These are phyloP conservation scores for Cerastoderma edule DNA, from an alignment of 2,888 invertebrate species.

Conservation along the genomic window DNA sequence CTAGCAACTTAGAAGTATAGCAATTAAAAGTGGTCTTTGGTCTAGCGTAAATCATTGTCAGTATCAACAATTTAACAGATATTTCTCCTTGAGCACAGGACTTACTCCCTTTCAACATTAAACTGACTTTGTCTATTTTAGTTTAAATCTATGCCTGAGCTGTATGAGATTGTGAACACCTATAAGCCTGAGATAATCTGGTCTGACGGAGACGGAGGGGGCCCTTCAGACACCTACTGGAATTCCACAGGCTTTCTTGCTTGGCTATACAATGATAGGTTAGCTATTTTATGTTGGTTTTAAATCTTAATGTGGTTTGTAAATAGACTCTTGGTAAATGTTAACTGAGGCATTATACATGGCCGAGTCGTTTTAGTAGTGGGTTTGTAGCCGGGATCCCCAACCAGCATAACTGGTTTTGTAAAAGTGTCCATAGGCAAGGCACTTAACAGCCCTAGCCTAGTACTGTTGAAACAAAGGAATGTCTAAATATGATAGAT, in stretches of 20 bases:
- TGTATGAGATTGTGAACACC: constrained; percentile 87
- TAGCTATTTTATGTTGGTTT: neutral
- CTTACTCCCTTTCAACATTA: too few relatives aligned
- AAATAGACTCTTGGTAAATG: neutral
- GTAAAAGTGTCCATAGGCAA: neutral
- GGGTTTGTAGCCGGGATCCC: neutral
- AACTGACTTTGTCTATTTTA: too few relatives aligned
- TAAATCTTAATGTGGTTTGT: neutral
- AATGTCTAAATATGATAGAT: too few relatives aligned
- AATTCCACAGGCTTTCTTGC: constrained; percentile 22
- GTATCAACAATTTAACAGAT: too few relatives aligned
- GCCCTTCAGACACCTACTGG: constrained; percentile 79
- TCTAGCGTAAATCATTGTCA: too few relatives aligned
- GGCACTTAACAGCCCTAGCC: neutral
- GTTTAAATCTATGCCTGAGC: constrained; percentile 86
- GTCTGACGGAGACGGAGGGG: constrained; percentile 91
- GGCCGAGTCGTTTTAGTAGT: neutral
- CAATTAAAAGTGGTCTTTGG: too few relatives aligned
- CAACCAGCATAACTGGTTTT: neutral
- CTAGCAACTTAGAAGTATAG: too few relatives aligned
- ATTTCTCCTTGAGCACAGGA: too few relatives aligned
- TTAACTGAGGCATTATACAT: neutral
- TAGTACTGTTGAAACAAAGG: neutral
- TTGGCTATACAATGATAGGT: constrained; percentile 26
- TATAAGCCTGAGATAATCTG: constrained; percentile 83